These are phyloP conservation scores for Rissa tridactyla DNA, from an alignment of 2,113 vertebrate species.

Conservation along the genomic window DNA sequence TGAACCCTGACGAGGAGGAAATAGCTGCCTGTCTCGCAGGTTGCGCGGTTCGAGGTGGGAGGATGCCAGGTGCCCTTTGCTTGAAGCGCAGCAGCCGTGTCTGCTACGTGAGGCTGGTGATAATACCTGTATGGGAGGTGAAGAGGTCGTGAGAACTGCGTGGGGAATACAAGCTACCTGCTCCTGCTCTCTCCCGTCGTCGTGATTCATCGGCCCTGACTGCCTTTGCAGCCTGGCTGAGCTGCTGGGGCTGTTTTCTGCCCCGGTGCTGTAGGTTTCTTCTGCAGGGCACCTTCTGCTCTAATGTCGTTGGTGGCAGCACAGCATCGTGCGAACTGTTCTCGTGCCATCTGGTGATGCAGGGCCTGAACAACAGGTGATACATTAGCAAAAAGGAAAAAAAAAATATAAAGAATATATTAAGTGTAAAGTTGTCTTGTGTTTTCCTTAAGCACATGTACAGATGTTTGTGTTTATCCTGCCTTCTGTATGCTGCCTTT, in stretches of 20 bases:
- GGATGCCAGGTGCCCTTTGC: not conserved
- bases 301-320: not conserved
- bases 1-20: not conserved
- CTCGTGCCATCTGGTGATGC: not conserved
- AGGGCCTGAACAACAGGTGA: not conserved
- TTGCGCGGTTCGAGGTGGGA: not conserved
- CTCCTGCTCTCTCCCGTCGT: not conserved
- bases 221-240: not conserved
- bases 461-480: not conserved
- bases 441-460: not conserved
- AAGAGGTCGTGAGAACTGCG: not conserved
- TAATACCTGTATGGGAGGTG: not conserved
- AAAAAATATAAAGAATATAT: not conserved
- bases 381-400: not conserved
- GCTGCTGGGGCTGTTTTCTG: not conserved
- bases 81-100: not conserved
- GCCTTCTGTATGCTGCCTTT: not conserved
- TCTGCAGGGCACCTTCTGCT: not conserved
- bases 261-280: not conserved
- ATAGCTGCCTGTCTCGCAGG: not conserved
- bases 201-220: conserved; percentile 12
- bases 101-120: not conserved
- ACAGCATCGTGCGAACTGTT: not conserved
- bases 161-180: not conserved
- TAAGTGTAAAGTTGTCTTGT: not conserved